phyloP scores from a whole-genome alignment of 2,888 invertebrate species.

The Drosophila siamana region DNA sequence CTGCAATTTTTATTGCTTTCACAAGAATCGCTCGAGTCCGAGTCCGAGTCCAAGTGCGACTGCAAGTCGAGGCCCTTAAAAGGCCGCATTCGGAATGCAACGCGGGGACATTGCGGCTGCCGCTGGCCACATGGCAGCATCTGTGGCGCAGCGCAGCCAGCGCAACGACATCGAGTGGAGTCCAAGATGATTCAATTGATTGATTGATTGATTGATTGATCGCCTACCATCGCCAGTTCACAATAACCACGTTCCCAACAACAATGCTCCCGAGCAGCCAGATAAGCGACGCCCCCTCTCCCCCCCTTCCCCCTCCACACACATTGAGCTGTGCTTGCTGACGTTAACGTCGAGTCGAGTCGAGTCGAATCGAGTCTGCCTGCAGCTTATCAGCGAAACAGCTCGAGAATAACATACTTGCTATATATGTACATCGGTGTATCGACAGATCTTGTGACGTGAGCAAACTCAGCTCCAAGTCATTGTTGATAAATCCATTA shows the following conservation, averaged over 20 bases:
- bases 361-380: too few species aligned
- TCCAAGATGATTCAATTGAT: conserved; percentile 73
- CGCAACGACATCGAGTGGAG: not conserved
- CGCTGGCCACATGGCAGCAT: not conserved
- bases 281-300: conserved; percentile 8
- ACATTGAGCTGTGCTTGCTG: too few species aligned
- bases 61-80: conserved; percentile 70
- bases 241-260: conserved; percentile 7
- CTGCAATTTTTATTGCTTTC: conserved; percentile 83
- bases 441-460: conserved; percentile 5
- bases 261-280: conserved; percentile 1
- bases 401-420: not conserved
- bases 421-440: not conserved
- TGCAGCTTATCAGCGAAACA: conserved; percentile 16
- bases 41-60: too few species aligned
- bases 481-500: not conserved
- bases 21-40: conserved; percentile 66
- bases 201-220: conserved; percentile 72
- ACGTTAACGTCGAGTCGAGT: not conserved
- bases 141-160: not conserved
- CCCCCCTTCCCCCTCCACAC: not conserved
- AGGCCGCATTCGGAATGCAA: conserved; percentile 46
- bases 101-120: conserved; percentile 22
- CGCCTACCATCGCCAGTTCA: conserved; percentile 7
- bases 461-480: not conserved